Base-by-base conservation (phyloP, 2,888 invertebrate species). In the Sipunculus nudus region DNA sequence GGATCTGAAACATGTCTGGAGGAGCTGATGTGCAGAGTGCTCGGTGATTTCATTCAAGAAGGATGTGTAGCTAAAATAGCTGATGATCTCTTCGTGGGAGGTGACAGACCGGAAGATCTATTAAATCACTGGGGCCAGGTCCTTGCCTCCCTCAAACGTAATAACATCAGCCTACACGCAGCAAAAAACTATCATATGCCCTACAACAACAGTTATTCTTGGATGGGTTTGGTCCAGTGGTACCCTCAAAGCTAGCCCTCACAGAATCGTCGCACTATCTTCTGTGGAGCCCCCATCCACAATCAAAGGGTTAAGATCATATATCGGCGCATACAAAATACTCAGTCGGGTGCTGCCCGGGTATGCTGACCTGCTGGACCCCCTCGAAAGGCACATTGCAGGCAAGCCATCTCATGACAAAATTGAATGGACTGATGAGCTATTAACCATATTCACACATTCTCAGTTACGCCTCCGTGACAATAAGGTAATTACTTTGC, bases 1-100 rank as follows among this genome's bases (percentile, higher is more conserved):
- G 67, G 69, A 3, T 68, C 69, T 16, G 70, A 73, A 61, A 73
- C 68, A 1, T 66, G 61, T 10, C 53, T 72, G 0, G 70, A 71
- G 28, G 73, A 74, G 54, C 29, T 71, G 6, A 71, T 68, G 65
- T 67, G 61, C 26, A 52, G 68, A 2, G 64, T 70, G 2, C 48
- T 71, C 5, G 71, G 70, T 5, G 48, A 61, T 35, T 46, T 61
- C 6, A 23, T 62, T 28, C 19, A 53, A 32, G 57, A 59, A 23
- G 61, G 63, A n/a, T 21, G 48, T 16, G 54, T 67, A 1, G 39
- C 45, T 8, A 68, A 67, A 48, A 23, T 68, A 3, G 66, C 63
- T 23, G 66, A 68, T 46, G 63, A 68, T 39, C 41, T 58, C 2
- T 61, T n/a, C n/a, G n/a, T n/a, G n/a, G n/a, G n/a, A n/a, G n/a